Conservation (phyloP, 2,113 vertebrate genomes). For the Eidolon helvum region DNA sequence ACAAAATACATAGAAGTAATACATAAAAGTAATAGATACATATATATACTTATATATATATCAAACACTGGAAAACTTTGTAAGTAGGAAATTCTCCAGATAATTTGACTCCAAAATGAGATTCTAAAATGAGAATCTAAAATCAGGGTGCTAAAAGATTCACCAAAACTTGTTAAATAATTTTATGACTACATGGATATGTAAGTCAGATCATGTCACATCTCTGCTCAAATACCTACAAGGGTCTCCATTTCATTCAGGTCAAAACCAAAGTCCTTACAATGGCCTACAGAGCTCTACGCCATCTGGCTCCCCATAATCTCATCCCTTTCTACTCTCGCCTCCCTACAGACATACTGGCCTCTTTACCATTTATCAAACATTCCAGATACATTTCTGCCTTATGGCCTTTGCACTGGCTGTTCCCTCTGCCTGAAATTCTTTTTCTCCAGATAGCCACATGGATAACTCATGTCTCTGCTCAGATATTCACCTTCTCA, state of each 20-base stretch:
- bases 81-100: background rate
- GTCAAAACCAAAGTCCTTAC: background rate
- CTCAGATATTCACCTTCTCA: background rate
- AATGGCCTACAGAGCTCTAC: background rate
- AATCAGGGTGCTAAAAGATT: slow-evolving; percentile 32
- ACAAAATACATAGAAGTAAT: background rate
- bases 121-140: background rate
- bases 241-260: background rate
- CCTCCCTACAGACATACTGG: background rate
- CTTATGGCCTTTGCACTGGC: background rate
- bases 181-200: background rate
- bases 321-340: background rate
- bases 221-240: background rate
- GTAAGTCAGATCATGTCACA: background rate
- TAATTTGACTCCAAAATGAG: slow-evolving; percentile 9
- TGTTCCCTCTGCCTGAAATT: background rate
- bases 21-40: background rate
- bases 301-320: background rate
- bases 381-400: background rate
- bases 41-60: background rate
- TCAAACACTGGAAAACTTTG: background rate
- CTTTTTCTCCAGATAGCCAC: background rate
- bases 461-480: background rate
- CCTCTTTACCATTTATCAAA: background rate
- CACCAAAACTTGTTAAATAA: background rate